phyloP scores from a whole-genome alignment of 92 coral and sea anemone species.

The Desmophyllum pertusum region DNA sequence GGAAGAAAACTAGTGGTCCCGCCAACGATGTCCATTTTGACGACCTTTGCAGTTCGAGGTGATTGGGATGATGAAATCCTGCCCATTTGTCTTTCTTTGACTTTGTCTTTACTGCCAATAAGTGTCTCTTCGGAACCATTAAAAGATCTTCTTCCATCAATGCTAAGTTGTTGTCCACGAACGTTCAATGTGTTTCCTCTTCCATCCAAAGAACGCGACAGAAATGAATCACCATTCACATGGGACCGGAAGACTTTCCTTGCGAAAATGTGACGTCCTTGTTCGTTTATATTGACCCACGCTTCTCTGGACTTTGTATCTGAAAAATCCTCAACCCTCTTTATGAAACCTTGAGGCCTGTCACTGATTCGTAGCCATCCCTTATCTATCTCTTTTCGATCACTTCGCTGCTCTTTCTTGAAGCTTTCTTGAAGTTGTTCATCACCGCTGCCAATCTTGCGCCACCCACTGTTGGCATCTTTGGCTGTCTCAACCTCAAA shows the following conservation, averaged over 20 bases:
- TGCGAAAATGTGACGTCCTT: conserved; percentile 13
- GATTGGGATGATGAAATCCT: conserved; percentile 12
- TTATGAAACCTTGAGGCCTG: conserved; percentile 34
- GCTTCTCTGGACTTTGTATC: conserved; percentile 37
- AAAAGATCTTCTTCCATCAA: not conserved
- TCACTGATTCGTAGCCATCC: conserved; percentile 55
- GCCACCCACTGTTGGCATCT: not conserved
- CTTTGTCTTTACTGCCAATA: not conserved
- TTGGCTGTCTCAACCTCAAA: not conserved
- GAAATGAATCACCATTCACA: not conserved
- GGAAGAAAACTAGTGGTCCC: conserved; percentile 69
- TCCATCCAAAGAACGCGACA: conserved; percentile 11
- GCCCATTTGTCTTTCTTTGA: not conserved
- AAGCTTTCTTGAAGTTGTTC: not conserved
- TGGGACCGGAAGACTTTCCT: conserved; percentile 37
- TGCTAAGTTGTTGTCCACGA: not conserved
- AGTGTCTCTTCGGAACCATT: not conserved
- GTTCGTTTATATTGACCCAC: conserved; percentile 30
- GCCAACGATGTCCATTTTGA: not conserved
- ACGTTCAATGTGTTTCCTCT: not conserved
- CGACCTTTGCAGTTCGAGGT: conserved; percentile 7
- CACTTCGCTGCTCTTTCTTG: not conserved
- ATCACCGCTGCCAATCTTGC: not conserved
- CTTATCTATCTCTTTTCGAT: conserved; percentile 34
- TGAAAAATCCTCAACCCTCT: conserved; percentile 17